Conservation (phyloP, 2,113 vertebrate species). For the Thymallus thymallus region DNA sequence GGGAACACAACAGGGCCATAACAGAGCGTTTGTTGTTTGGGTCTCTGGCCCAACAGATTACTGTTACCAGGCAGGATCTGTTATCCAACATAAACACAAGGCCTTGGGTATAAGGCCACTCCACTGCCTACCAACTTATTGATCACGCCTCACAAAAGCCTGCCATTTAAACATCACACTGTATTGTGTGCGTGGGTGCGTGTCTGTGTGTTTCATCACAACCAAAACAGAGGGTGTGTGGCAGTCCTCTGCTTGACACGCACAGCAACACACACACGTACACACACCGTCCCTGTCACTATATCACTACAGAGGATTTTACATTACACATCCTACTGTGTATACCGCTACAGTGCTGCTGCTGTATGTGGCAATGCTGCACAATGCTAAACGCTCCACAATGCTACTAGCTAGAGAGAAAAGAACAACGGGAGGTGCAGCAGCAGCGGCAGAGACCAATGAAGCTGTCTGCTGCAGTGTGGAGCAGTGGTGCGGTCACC, state of each 20-base stretch:
- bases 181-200: conserved; percentile 51
- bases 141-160: conserved; percentile 70
- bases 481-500: conserved; percentile 54
- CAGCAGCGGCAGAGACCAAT: conserved; percentile 38
- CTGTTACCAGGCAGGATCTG: conserved; percentile 52
- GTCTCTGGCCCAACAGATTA: conserved; percentile 16
- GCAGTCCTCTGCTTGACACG: conserved; percentile 65
- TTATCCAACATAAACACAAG: conserved; percentile 71
- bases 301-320: conserved; percentile 70
- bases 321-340: conserved; percentile 75
- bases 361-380: conserved; percentile 66
- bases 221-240: conserved; percentile 45
- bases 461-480: conserved; percentile 31
- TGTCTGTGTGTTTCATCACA: conserved; percentile 36
- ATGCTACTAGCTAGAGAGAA: conserved; percentile 11
- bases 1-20: neutral
- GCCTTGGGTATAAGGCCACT: conserved; percentile 67
- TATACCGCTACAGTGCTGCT: conserved; percentile 71
- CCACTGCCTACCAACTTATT: conserved; percentile 51
- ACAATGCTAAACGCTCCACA: conserved; percentile 11
- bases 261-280: neutral
- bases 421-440: conserved; percentile 50
- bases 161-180: conserved; percentile 63
- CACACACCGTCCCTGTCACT: neutral
- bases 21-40: conserved; percentile 14